Percentiles rank a stretch among this genome's conserved stretches.
Evolutionary conservation across 2,113 vertebrate species (phyloP).

Genomic region (Phoxinus phoxinus): DNA sequence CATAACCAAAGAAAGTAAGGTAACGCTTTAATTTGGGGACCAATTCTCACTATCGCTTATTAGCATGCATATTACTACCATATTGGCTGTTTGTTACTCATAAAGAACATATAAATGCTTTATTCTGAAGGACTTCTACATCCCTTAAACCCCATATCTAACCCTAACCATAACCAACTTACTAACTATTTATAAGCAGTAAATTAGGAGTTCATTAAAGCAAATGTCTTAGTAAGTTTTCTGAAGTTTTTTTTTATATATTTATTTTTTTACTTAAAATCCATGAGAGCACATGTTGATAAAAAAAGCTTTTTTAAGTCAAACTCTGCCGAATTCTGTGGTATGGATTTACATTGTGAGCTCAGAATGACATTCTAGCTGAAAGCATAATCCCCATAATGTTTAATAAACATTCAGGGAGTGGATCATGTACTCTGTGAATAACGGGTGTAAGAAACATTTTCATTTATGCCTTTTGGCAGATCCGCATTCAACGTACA

Average conservation of each 20-base stretch:
- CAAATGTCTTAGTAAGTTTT: neutral
- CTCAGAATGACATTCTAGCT: neutral
- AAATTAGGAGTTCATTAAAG: too few species aligned
- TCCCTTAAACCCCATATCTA: too few species aligned
- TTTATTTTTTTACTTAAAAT: neutral
- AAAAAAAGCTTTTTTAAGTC: neutral
- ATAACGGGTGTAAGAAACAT: neutral
- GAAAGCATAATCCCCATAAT: constrained; percentile 6
- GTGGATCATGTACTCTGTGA: neutral
- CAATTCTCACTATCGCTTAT: too few species aligned
- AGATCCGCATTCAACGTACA: neutral
- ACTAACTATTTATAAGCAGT: too few species aligned
- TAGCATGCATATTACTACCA: too few species aligned
- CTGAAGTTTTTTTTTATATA: neutral
- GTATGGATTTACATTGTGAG: neutral
- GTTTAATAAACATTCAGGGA: neutral
- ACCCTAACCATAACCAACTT: too few species aligned
- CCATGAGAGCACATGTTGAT: neutral
- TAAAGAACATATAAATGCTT: too few species aligned
- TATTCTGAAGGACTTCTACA: too few species aligned
- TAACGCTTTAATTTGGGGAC: too few species aligned
- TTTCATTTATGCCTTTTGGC: neutral
- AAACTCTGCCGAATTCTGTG: neutral
- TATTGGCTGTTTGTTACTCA: too few species aligned
- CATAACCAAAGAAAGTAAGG: neutral